phyloP scores from a whole-genome alignment of 2,797 vertebrate genomes.

The Psittacula derbiana region DNA sequence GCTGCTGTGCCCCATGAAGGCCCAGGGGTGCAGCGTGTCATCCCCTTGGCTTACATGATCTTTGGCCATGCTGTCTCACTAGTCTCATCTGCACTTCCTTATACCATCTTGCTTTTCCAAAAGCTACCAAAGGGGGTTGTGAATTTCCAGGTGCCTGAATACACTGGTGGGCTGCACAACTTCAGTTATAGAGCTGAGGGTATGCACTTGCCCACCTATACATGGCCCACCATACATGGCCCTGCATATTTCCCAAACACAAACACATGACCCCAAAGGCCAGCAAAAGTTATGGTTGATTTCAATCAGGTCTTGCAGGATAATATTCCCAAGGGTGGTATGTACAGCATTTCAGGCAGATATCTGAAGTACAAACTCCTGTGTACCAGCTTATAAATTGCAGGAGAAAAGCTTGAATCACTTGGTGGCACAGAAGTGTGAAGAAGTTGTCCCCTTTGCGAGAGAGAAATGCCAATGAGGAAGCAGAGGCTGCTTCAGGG shows the following conservation, averaged over 20 bases:
- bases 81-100: neutral
- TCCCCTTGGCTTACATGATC: neutral
- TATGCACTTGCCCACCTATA: neutral
- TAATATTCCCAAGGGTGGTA: neutral
- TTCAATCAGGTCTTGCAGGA: neutral
- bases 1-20: neutral
- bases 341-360: neutral
- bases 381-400: neutral
- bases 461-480: neutral
- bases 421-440: neutral
- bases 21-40: neutral
- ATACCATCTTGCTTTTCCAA: neutral
- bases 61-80: neutral
- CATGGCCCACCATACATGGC: neutral
- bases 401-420: neutral
- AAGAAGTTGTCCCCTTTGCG: neutral
- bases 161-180: no score
- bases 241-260: neutral
- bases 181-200: neutral
- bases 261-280: neutral
- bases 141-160: neutral
- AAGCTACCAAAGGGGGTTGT: neutral
- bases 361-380: neutral
- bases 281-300: rapidly evolving
- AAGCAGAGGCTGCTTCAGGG: neutral